Conservation (phyloP, 2,888 invertebrate genomes). For the Caenorhabditis sulstoni region DNA sequence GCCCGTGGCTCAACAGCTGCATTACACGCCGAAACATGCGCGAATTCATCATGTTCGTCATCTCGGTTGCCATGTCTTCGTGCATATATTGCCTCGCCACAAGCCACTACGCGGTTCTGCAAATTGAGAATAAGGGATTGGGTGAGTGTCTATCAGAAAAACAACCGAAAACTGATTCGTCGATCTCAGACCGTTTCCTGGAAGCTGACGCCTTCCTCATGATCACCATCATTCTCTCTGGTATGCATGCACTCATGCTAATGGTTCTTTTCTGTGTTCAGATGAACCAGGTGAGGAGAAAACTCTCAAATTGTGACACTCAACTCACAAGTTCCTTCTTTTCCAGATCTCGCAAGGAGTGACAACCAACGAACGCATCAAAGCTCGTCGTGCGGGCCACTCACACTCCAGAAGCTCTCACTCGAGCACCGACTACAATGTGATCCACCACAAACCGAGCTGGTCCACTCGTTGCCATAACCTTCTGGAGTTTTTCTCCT, state of each 20-base stretch:
- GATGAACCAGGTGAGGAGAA: slow-evolving; percentile 54
- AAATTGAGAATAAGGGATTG: slow-evolving; percentile 57
- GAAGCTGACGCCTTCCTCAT: slow-evolving; percentile 57
- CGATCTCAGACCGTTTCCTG: slow-evolving; percentile 55
- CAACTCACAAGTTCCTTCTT: not conserved
- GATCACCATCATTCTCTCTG: slow-evolving; percentile 62
- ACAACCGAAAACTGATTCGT: too few species aligned
- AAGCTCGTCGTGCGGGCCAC: slow-evolving; percentile 49
- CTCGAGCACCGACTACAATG: slow-evolving; percentile 21
- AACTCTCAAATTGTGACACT: not conserved
- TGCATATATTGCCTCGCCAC: slow-evolving; percentile 58
- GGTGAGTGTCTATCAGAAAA: slow-evolving; percentile 28
- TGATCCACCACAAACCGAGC: slow-evolving; percentile 47
- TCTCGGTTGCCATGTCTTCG: slow-evolving; percentile 61
- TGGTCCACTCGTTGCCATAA: slow-evolving; percentile 49
- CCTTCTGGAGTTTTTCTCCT: slow-evolving; percentile 61
- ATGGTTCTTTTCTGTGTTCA: slow-evolving; percentile 63
- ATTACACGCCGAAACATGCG: slow-evolving; percentile 67
- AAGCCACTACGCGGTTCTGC: slow-evolving; percentile 39
- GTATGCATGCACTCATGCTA: slow-evolving; percentile 65
- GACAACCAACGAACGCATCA: slow-evolving; percentile 64
- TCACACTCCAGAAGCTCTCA: slow-evolving; percentile 19
- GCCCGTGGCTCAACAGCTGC: slow-evolving; percentile 72
- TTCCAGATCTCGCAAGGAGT: slow-evolving; percentile 62
- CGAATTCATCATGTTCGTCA: slow-evolving; percentile 67